Percentiles rank a stretch among this genome's conserved stretches.
Evolutionary conservation across 2,888 invertebrate genomes (phyloP).

Genomic region (Aphodius granarius): DNA sequence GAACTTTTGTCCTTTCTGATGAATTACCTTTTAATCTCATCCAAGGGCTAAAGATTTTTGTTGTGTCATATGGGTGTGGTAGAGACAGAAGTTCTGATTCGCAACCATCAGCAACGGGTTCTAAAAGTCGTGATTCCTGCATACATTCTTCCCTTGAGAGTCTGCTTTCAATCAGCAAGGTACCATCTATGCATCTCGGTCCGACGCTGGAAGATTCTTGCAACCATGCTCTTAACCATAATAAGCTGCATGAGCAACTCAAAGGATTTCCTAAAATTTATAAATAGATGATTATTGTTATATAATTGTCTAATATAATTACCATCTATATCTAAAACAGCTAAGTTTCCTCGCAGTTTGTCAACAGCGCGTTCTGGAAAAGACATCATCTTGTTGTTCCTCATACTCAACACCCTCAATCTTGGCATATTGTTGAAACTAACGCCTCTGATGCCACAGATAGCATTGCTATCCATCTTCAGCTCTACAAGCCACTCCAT

Average conservation of each 20-base stretch:
- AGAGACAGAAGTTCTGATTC: conserved; percentile 64
- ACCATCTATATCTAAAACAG: conserved; percentile 84
- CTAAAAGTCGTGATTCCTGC: conserved; percentile 51
- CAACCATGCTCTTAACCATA: conserved; percentile 84
- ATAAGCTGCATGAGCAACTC: conserved; percentile 76
- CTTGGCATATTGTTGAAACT: conserved; percentile 85
- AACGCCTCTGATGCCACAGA: conserved; percentile 77
- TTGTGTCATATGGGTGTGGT: conserved; percentile 55
- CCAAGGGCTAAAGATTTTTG: conserved; percentile 62
- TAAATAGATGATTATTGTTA: background rate
- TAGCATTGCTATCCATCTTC: conserved; percentile 80
- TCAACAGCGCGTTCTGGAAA: conserved; percentile 75
- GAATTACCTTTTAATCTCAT: conserved; percentile 57
- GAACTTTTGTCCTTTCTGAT: conserved; percentile 50
- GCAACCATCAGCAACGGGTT: conserved; percentile 67
- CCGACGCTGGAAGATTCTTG: conserved; percentile 74
- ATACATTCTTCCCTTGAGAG: conserved; percentile 71
- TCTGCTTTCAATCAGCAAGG: conserved; percentile 71
- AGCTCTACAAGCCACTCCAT: conserved; percentile 88
- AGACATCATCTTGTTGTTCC: conserved; percentile 74
- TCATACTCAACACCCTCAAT: conserved; percentile 75
- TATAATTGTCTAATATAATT: no score
- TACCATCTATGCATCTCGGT: conserved; percentile 79
- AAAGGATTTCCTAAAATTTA: conserved; percentile 74
- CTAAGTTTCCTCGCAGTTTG: conserved; percentile 77